These are phyloP conservation scores for Dinoponera quadriceps DNA, from an alignment of 1,140 invertebrate genomes.

Conservation along the genomic window DNA sequence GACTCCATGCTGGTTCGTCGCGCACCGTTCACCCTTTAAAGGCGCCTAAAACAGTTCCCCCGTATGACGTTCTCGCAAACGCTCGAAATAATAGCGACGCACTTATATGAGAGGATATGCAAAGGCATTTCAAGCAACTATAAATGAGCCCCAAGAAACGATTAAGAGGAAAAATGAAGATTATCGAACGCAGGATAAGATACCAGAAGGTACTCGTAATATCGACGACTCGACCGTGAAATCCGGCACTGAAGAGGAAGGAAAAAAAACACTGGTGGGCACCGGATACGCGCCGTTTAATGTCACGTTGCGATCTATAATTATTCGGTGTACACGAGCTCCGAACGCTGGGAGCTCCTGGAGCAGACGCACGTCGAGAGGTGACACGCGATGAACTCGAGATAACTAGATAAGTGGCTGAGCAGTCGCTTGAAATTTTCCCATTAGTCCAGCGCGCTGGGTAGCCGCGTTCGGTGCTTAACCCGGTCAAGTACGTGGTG, in stretches of 20 bases:
- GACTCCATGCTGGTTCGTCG: conserved; percentile 58
- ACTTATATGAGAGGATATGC: neutral
- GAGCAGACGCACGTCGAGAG: conserved; percentile 11
- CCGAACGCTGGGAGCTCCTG: neutral
- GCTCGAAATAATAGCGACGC: neutral
- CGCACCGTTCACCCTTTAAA: neutral
- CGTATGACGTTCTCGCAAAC: neutral
- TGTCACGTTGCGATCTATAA: neutral
- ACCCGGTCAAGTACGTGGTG: conserved; percentile 52
- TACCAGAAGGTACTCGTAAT: too few species aligned
- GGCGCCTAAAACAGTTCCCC: conserved; percentile 59
- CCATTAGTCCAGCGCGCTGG: conserved; percentile 13
- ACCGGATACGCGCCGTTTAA: neutral
- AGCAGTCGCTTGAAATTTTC: conserved; percentile 33
- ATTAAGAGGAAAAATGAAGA: neutral
- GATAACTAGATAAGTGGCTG: conserved; percentile 37
- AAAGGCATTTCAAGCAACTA: too few species aligned
- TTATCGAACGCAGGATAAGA: too few species aligned
- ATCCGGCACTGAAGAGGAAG: neutral
- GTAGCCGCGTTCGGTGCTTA: conserved; percentile 22
- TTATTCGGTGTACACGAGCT: neutral
- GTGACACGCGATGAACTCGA: neutral
- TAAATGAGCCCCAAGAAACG: too few species aligned
- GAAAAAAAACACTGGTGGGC: neutral
- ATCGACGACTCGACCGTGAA: neutral